A percentile compares a stretch with the other conserved stretches of the same genome.
Evolutionary conservation across 2,888 invertebrate genomes (phyloP).

Genomic region (Noctuana brunneofusca): DNA sequence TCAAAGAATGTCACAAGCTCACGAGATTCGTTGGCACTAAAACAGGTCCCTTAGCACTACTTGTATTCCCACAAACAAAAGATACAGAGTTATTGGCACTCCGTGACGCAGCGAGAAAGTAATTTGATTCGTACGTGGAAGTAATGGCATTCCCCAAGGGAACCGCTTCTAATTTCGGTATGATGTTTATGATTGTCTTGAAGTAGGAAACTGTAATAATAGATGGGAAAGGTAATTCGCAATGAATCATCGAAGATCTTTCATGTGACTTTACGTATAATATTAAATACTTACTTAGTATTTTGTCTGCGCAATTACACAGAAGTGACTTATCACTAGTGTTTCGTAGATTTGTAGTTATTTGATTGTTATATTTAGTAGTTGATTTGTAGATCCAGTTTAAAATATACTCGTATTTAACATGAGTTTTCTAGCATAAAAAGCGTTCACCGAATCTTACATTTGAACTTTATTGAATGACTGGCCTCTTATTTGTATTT

Average conservation of each 20-base stretch:
- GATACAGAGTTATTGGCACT: constrained; percentile 43
- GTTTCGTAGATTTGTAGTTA: no score
- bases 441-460: no score
- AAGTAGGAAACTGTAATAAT: constrained; percentile 6
- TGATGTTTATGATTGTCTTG: constrained; percentile 32
- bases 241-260: background rate
- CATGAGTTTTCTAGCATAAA: no score
- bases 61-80: constrained; percentile 24
- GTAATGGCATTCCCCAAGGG: constrained; percentile 40
- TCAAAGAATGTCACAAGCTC: no score
- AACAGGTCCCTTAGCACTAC: background rate
- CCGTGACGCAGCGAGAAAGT: constrained; percentile 57
- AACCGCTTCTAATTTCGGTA: constrained; percentile 28
- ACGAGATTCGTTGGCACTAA: background rate
- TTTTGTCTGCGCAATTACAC: background rate
- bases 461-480: no score
- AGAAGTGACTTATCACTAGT: background rate
- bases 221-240: background rate
- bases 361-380: no score
- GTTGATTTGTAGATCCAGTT: no score
- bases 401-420: no score
- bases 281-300: background rate
- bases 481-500: no score
- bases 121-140: constrained; percentile 54
- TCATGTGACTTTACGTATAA: background rate